phyloP scores from a whole-genome alignment of 2,797 vertebrate species.

The Erethizon dorsatum region DNA sequence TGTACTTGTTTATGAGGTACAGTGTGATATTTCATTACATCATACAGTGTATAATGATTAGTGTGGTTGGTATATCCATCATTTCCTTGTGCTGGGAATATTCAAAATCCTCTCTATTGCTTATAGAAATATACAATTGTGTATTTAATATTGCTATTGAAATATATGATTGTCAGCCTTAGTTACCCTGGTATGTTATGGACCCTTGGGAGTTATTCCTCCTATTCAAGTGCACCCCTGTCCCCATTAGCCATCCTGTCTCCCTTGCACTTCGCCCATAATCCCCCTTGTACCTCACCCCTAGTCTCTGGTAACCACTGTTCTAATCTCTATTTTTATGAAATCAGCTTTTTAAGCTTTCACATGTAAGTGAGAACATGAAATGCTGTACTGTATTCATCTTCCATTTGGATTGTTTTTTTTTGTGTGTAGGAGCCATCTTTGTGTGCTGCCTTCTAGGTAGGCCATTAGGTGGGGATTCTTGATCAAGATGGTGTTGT shows the following conservation, averaged over 20 bases:
- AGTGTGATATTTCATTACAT: background rate
- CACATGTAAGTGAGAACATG: background rate
- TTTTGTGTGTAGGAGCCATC: slow-evolving; percentile 20
- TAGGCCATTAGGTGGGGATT: slow-evolving; percentile 24
- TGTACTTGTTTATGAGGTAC: background rate
- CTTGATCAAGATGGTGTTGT: background rate
- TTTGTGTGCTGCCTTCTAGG: background rate
- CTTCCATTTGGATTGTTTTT: background rate
- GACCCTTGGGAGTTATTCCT: background rate
- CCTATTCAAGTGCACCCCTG: background rate
- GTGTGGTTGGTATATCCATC: background rate
- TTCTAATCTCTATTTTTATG: background rate
- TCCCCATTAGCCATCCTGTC: background rate
- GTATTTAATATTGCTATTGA: background rate
- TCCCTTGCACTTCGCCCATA: background rate
- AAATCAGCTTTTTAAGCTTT: background rate
- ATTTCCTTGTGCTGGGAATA: background rate
- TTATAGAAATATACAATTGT: background rate
- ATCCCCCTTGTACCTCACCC: background rate
- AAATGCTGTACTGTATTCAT: background rate
- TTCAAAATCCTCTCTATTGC: background rate
- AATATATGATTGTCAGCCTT: background rate
- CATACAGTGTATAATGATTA: background rate
- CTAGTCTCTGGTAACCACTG: background rate
- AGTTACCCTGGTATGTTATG: background rate